Evolutionary conservation across 2,113 vertebrate species (phyloP), one percentile per base, ranked within the genome.

Genomic region (Motacilla tschutschensis): DNA sequence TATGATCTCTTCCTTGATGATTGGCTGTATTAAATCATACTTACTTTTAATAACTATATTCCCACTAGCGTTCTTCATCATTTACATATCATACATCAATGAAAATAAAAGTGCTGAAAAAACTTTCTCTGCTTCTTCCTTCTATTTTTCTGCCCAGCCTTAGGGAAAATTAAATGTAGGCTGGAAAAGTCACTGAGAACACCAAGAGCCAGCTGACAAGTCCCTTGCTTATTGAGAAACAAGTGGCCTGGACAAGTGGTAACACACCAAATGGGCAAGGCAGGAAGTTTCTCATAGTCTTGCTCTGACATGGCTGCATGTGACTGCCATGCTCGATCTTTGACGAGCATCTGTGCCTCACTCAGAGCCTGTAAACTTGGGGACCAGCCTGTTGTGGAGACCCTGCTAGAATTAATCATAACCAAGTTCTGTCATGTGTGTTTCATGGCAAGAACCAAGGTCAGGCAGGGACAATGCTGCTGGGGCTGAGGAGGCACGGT

Each of bases 301-400:
- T 72, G 14, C 28, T 57, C 54, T 64, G 55, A 48, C 15, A 25
- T 4, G 21, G 58, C 43, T 0, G 1, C 12, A 14, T 4, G 17
- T 41, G 47, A 38, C 11, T 50, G 38, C 21, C n/a, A 17, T 3
- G 10, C 2, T 0, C 0, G 0, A 13, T 10, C 17, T 76, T 55
- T 53, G 16, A 25, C 60, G 22, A 69, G 20, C 29, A 31, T 38
- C 48, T 71, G 21, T 4, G 19, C n/a, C 25, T 60, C 4, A 2
- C 22, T 36, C 41, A 14, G 28, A 26, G 11, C 50, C 55, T 36
- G 25, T 59, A 64, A 80, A 63, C 25, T 28, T 8, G 5, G 10
- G 36, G 31, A 60, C 8, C 17, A 43, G 9, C 33, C 59, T 18
- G 9, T 15, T 3, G 1, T 31, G 60, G 67, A 76, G 35, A 47